These are phyloP conservation scores for Colius striatus DNA, from an alignment of 2,113 vertebrate species.

Conservation along the genomic window DNA sequence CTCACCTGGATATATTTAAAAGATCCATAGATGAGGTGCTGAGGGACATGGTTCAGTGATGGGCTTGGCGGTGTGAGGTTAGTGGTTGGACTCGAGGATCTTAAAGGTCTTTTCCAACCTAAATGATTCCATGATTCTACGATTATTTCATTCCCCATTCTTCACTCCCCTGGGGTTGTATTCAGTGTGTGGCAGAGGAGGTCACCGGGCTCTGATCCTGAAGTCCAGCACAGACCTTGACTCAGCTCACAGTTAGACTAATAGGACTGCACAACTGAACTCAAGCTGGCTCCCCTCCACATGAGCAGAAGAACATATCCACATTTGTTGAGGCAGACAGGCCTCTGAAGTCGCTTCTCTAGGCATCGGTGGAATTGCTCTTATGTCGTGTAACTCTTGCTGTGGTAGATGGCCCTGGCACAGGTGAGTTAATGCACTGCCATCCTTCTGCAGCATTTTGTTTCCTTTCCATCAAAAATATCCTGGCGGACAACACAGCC, in stretches of 20 bases:
- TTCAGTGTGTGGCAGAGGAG: fast-evolving
- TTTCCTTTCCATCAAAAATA: background rate
- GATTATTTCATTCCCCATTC: background rate
- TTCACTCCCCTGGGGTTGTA: background rate
- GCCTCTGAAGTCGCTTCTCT: background rate
- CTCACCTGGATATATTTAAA: too few species aligned
- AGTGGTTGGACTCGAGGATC: too few species aligned
- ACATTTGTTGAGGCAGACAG: background rate
- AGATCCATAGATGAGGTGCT: too few species aligned
- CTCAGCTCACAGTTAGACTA: background rate
- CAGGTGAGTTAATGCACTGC: background rate
- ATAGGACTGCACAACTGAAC: background rate
- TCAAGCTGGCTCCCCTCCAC: background rate
- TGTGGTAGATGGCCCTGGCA: background rate
- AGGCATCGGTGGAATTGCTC: fast-evolving
- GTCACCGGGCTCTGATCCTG: background rate
- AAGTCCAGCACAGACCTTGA: background rate
- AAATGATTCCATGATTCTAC: too few species aligned
- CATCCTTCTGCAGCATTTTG: background rate
- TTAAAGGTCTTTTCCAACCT: too few species aligned
- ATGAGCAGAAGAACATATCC: background rate
- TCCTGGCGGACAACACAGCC: background rate
- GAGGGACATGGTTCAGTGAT: too few species aligned
- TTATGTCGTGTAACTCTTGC: background rate
- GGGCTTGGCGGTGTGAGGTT: too few species aligned